phyloP scores from a whole-genome alignment of 2,113 vertebrate genomes.

The Ondatra zibethicus region DNA sequence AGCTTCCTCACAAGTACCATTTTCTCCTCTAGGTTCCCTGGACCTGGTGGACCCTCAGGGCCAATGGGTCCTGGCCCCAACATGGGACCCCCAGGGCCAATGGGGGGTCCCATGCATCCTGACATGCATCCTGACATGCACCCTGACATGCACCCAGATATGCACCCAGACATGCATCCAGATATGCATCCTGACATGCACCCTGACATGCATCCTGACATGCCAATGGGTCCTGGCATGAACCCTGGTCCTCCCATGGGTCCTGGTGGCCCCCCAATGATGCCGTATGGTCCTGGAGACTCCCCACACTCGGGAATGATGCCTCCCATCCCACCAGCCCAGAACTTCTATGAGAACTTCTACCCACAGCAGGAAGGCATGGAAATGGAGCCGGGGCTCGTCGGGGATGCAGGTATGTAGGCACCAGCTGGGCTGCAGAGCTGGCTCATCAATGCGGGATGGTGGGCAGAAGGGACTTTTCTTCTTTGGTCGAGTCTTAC shows the following conservation, averaged over 20 bases:
- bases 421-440: not conserved
- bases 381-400: constrained; percentile 86
- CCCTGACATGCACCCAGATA: constrained; percentile 89
- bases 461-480: not conserved
- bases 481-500: not conserved
- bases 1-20: constrained; percentile 75
- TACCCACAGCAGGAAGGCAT: constrained; percentile 92
- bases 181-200: constrained; percentile 83
- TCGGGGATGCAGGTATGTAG: constrained; percentile 82
- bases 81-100: constrained; percentile 83
- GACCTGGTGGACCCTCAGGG: constrained; percentile 88
- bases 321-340: constrained; percentile 87
- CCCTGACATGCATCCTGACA: not conserved
- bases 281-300: constrained; percentile 91
- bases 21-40: constrained; percentile 88
- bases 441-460: not conserved
- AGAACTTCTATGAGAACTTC: constrained; percentile 93
- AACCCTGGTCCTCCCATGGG: constrained; percentile 84
- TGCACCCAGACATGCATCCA: constrained; percentile 88
- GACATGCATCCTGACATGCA: constrained; percentile 80
- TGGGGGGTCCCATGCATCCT: constrained; percentile 85
- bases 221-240: constrained; percentile 84
- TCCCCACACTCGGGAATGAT: constrained; percentile 89
- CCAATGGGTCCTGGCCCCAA: constrained; percentile 82
- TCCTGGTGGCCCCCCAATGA: constrained; percentile 88